Percentiles rank a stretch among this genome's conserved stretches.
These are phyloP conservation scores for Pseudachorutes palmiensis DNA, from an alignment of 1,140 invertebrate genomes.

Conservation along the genomic window DNA sequence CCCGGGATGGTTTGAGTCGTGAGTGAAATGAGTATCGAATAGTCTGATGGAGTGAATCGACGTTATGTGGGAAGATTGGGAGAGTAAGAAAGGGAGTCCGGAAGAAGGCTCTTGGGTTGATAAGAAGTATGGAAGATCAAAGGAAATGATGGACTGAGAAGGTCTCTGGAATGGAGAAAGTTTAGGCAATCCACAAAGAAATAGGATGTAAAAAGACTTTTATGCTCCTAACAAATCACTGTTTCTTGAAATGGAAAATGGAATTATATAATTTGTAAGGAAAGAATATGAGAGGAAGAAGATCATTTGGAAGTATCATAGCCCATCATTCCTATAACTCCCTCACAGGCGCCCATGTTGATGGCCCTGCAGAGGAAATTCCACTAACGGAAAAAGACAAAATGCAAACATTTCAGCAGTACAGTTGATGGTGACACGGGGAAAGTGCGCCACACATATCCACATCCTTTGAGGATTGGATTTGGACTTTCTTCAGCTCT, in stretches of 20 bases:
- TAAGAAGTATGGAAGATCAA: conserved; percentile 15
- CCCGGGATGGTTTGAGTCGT: no score
- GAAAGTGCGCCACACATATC: neutral
- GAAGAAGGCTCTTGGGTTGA: neutral
- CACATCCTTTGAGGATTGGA: neutral
- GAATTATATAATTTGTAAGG: conserved; percentile 39
- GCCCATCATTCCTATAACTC: conserved; percentile 37
- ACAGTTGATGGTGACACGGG: neutral
- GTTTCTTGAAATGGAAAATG: conserved; percentile 37
- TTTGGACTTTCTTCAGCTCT: no score
- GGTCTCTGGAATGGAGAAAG: conserved; percentile 36
- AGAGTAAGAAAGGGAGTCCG: no score
- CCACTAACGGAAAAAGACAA: conserved; percentile 12
- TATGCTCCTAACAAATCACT: conserved; percentile 39
- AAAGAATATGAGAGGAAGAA: conserved; percentile 32
- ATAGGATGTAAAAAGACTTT: conserved; percentile 39
- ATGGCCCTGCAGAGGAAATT: neutral
- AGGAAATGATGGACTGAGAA: conserved; percentile 39
- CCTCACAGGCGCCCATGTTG: no score
- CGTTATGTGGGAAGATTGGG: conserved; percentile 25
- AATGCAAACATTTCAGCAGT: conserved; percentile 22
- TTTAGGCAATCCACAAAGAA: conserved; percentile 39
- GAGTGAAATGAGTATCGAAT: conserved; percentile 19
- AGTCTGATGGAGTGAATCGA: conserved; percentile 15
- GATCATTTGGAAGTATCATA: conserved; percentile 35